Evolutionary conservation across 2,888 invertebrate genomes (phyloP).

Genomic region (Bedellia somnulentella): DNA sequence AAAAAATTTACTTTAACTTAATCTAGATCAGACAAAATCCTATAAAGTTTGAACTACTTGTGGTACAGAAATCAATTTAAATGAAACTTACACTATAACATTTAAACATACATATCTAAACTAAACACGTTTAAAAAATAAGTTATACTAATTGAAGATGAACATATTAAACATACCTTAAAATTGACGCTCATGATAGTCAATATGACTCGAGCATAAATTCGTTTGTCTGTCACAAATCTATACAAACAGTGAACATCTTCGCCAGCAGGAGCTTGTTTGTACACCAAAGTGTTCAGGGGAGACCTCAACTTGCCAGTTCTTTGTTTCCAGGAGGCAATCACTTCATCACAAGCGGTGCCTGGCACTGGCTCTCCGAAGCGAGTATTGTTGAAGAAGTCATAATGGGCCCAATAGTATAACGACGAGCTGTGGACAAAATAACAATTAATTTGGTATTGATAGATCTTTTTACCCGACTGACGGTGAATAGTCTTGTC

Average conservation of each 20-base stretch:
- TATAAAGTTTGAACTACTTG: no score
- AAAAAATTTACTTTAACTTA: no score
- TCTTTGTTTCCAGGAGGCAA: slow-evolving; percentile 80
- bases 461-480: no score
- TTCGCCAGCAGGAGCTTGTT: slow-evolving; percentile 69
- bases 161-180: slow-evolving; percentile 50
- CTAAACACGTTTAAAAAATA: no score
- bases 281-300: slow-evolving; percentile 84
- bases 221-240: slow-evolving; percentile 79
- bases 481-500: no score
- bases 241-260: slow-evolving; percentile 82
- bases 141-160: no score
- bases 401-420: slow-evolving; percentile 93
- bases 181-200: slow-evolving; percentile 79
- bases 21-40: no score
- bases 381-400: slow-evolving; percentile 89
- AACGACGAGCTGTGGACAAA: slow-evolving; percentile 69
- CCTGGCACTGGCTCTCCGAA: slow-evolving; percentile 80
- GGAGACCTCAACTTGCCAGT: slow-evolving; percentile 80
- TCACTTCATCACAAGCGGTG: slow-evolving; percentile 85
- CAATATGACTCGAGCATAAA: slow-evolving; percentile 80
- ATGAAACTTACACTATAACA: no score
- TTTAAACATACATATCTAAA: no score
- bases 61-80: no score
- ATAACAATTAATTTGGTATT: not conserved